These are phyloP conservation scores for Nemotelus pantherinus DNA, from an alignment of 2,888 invertebrate genomes.

Conservation along the genomic window DNA sequence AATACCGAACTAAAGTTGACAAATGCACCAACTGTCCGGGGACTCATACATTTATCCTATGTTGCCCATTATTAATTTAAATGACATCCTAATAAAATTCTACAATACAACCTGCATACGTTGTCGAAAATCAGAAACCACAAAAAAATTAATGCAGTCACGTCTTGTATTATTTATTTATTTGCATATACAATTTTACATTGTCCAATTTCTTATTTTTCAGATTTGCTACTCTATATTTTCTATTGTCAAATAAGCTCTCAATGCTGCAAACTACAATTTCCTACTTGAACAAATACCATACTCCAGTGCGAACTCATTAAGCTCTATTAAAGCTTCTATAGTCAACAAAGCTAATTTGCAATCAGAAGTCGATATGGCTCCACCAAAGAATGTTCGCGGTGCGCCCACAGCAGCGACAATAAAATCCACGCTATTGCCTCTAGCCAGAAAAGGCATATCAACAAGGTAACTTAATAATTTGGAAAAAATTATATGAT, in stretches of 20 bases:
- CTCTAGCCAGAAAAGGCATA: constrained; percentile 58
- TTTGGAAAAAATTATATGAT: background rate
- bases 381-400: constrained; percentile 61
- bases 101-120: too few relatives aligned
- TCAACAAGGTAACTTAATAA: constrained; percentile 53
- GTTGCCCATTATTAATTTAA: too few relatives aligned
- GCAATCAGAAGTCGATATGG: constrained; percentile 54
- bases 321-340: background rate
- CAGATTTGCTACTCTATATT: constrained; percentile 33
- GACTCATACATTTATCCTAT: too few relatives aligned
- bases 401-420: constrained; percentile 53
- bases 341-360: background rate
- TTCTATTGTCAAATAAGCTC: constrained; percentile 27
- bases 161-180: too few relatives aligned
- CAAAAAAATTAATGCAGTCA: too few relatives aligned
- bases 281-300: background rate
- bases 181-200: too few relatives aligned
- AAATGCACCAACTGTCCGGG: too few relatives aligned
- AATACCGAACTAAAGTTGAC: too few relatives aligned
- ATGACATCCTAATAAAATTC: too few relatives aligned
- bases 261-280: constrained; percentile 30
- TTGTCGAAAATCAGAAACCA: too few relatives aligned
- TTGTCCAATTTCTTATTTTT: too few relatives aligned
- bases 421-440: constrained; percentile 56
- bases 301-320: background rate